Base-by-base conservation (phyloP, 2,888 invertebrate genomes). In the Kuschelorhynchus macadamiae region DNA sequence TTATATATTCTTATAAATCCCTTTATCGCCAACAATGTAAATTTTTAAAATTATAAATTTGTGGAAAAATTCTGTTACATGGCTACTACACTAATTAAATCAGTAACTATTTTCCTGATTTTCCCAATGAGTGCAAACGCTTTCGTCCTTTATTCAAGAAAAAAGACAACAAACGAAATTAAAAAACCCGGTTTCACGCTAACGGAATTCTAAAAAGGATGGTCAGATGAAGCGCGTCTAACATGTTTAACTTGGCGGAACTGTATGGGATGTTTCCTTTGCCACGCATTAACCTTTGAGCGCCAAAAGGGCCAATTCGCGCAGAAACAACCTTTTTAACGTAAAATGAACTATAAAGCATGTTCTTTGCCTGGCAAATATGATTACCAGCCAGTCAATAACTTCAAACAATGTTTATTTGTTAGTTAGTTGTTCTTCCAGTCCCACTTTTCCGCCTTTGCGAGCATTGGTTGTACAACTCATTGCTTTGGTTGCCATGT, bases 241-340 rank as follows among this genome's bases (percentile, higher is more conserved):
- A 81, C 72, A 73, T 73, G 79, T 74, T 78, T 78, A 81, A 80
- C 80, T 72, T 74, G 74, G 77, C 75, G 80, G 79, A 81, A 82
- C 77, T 76, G 74, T 78, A 80, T 78, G 79, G 81, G 79, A 80
- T 80, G 80, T 81, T 82, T 81, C 81, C 82, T 82, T 82, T 82
- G 79, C 77, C 79, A 80, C 81, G 79, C 80, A 81, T 81, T 81
- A 81, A 81, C 81, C 81, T 81, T 81, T 81, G 81, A 80, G 78
- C 76, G 78, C 76, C 75, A 77, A 81, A 81, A 79, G 80, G 78
- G 75, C 77, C 80, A 79, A 81, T 78, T 77, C 78, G 80, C 77
- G 80, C 74, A 81, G 81, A 81, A 81, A 81, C 75, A 75, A 75
- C 50, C 77, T 75, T 78, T 78, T 78, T 77, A 76, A 78, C 76